Conservation (phyloP, 2,113 vertebrate species). For the Lycocorax pyrrhopterus region DNA sequence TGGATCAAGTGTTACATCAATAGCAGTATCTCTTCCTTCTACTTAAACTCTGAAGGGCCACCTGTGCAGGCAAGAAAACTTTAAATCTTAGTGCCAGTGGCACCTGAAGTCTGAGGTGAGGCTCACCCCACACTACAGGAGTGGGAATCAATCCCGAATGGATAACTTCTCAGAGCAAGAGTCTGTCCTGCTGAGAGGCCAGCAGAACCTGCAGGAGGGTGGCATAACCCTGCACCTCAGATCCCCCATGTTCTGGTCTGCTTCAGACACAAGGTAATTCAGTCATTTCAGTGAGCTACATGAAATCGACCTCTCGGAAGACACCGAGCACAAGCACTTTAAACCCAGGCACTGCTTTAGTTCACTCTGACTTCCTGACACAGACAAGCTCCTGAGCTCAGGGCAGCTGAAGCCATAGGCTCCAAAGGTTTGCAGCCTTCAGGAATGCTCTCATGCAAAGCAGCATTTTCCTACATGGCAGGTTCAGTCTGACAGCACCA, state of each 20-base stretch:
- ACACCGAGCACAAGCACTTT: background rate
- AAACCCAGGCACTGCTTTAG: background rate
- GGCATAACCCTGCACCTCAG: background rate
- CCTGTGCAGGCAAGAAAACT: background rate
- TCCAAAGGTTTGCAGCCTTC: background rate
- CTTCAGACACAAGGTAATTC: background rate
- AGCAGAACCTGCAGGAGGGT: background rate
- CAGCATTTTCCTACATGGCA: background rate
- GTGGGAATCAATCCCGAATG: background rate
- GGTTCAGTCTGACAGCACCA: background rate
- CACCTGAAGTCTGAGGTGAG: background rate
- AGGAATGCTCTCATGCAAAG: background rate
- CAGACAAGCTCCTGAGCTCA: background rate
- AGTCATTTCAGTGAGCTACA: background rate
- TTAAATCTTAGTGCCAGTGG: background rate
- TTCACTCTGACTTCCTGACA: background rate
- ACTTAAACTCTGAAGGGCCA: background rate
- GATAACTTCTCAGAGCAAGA: background rate
- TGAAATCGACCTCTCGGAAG: background rate
- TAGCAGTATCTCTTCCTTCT: background rate
- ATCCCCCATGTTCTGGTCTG: background rate
- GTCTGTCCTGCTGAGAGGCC: background rate
- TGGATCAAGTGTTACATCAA: background rate
- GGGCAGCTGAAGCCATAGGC: rapidly evolving
- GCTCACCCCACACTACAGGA: background rate